These are phyloP conservation scores for Pseudomyrmex pallidus DNA, from an alignment of 1,140 invertebrate genomes.

Conservation along the genomic window DNA sequence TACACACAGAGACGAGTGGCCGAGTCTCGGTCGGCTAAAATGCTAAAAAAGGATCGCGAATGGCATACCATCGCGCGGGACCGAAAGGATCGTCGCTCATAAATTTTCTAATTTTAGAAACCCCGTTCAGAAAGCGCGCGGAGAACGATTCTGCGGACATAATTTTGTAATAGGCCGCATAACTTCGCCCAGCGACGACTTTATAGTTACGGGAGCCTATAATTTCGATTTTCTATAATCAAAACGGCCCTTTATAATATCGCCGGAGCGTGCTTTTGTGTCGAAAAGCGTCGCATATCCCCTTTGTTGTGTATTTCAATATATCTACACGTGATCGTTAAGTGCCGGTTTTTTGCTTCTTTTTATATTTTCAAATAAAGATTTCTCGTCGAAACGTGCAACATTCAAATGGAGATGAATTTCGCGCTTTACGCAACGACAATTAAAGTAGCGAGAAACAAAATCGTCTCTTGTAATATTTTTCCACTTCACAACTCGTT, in stretches of 20 bases:
- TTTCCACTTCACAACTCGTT: neutral
- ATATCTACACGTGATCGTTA: too few species aligned
- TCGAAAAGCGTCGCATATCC: too few species aligned
- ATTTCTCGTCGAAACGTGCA: neutral
- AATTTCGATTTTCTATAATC: slow-evolving; percentile 47
- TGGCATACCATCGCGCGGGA: slow-evolving; percentile 60
- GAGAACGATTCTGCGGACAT: slow-evolving; percentile 32
- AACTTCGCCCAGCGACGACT: slow-evolving; percentile 13
- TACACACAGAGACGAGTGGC: slow-evolving; percentile 16
- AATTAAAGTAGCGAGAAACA: slow-evolving; percentile 6
- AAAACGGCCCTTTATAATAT: slow-evolving; percentile 10
- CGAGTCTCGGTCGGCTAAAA: slow-evolving; percentile 19
- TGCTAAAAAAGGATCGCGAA: slow-evolving; percentile 57
- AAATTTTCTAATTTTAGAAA: slow-evolving; percentile 79
- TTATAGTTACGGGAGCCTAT: slow-evolving; percentile 32
- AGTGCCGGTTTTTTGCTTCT: too few species aligned
- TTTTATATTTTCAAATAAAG: neutral
- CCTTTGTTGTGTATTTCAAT: too few species aligned
- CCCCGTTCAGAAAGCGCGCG: slow-evolving; percentile 60
- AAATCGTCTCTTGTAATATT: neutral
- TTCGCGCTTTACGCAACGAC: neutral
- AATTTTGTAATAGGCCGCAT: slow-evolving; percentile 63
- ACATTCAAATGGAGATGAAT: neutral
- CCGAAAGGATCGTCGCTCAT: slow-evolving; percentile 70
- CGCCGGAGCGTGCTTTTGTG: neutral